phyloP scores from a whole-genome alignment of 2,113 vertebrate species.

The Hippocampus zosterae region DNA sequence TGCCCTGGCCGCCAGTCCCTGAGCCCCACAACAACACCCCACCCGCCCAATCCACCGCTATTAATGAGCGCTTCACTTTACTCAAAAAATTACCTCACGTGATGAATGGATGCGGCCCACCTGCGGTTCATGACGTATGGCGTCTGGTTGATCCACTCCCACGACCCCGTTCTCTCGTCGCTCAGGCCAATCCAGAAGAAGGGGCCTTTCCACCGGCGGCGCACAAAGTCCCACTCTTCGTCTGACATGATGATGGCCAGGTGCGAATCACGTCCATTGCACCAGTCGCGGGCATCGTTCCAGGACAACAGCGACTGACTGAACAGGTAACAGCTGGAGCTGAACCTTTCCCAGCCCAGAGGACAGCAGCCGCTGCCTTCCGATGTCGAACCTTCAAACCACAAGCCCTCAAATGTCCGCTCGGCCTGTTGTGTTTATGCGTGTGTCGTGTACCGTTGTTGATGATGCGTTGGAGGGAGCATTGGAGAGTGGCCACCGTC shows the following conservation, averaged over 20 bases:
- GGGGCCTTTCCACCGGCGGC: rapidly evolving
- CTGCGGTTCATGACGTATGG: slow-evolving; percentile 59
- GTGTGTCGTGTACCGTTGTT: slow-evolving; percentile 41
- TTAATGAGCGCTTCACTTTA: background rate
- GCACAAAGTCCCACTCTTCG: slow-evolving; percentile 43
- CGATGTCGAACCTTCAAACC: background rate
- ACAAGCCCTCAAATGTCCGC: background rate
- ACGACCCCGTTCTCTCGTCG: slow-evolving; percentile 37
- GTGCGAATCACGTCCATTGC: slow-evolving; percentile 48
- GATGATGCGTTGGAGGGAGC: slow-evolving; percentile 31
- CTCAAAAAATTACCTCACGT: background rate
- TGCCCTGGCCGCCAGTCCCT: slow-evolving; percentile 24
- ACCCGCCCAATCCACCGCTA: background rate
- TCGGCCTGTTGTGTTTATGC: background rate
- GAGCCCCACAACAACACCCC: background rate
- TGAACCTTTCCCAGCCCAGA: slow-evolving; percentile 9
- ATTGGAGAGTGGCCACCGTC: slow-evolving; percentile 24
- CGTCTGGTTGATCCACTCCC: slow-evolving; percentile 65
- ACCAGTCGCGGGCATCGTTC: slow-evolving; percentile 44
- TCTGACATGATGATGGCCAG: slow-evolving; percentile 36
- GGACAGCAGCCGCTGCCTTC: slow-evolving; percentile 33
- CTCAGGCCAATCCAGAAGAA: slow-evolving; percentile 56
- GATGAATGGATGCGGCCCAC: slow-evolving; percentile 8
- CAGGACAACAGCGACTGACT: background rate
- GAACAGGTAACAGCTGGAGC: slow-evolving; percentile 37